A percentile compares a stretch with the other conserved stretches of the same genome.
phyloP scores from a whole-genome alignment of 2,113 vertebrate species.

The Edolisoma coerulescens region DNA sequence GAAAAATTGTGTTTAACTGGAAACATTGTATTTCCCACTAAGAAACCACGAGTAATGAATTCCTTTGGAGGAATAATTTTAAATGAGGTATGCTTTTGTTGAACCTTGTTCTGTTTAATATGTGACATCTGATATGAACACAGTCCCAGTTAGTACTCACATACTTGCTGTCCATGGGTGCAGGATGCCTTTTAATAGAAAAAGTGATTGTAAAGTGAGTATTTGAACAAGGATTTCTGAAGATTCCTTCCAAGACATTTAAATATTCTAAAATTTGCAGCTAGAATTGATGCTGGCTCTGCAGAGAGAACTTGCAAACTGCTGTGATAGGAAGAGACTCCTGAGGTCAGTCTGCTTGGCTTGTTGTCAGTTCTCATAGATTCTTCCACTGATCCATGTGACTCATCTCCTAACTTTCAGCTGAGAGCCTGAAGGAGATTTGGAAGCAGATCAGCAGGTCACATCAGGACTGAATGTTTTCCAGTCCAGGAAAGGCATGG shows the following conservation, averaged over 20 bases:
- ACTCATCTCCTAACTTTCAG: background rate
- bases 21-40: background rate
- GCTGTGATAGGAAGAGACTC: background rate
- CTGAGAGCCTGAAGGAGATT: background rate
- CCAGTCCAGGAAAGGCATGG: background rate
- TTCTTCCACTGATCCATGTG: background rate
- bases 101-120: background rate
- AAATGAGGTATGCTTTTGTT: background rate
- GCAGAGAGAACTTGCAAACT: background rate
- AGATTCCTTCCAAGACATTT: background rate
- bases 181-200: background rate
- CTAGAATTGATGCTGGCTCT: background rate
- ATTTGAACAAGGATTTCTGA: background rate
- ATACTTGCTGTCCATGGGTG: background rate
- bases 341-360: background rate
- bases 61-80: background rate
- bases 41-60: background rate
- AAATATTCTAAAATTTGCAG: background rate
- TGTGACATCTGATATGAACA: background rate
- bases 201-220: background rate
- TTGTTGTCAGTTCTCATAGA: background rate
- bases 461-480: conserved; percentile 12
- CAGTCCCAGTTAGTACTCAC: background rate
- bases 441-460: background rate
- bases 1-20: background rate